Evolutionary conservation across 1,140 invertebrate species (phyloP).

Genomic region (Protaetia brevitarsis): DNA sequence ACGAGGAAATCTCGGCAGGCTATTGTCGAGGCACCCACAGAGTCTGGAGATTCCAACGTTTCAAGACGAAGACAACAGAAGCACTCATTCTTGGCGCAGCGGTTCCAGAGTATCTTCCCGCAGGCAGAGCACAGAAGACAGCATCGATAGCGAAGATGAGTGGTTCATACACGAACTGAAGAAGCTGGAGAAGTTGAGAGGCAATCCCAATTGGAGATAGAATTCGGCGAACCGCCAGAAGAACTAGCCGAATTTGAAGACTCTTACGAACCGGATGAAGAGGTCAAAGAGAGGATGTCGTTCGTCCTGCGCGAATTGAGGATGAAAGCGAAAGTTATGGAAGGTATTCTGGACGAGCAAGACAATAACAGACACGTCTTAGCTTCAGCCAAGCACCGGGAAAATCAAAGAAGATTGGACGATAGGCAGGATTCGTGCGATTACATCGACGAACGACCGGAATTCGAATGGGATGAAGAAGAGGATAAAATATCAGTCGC

Average conservation of each 20-base stretch:
- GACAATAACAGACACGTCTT: constrained; percentile 46
- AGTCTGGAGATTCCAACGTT: constrained; percentile 75
- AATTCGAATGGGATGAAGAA: constrained; percentile 51
- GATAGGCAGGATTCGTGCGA: not conserved
- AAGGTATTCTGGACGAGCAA: constrained; percentile 42
- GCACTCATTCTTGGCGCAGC: constrained; percentile 81
- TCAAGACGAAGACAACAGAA: constrained; percentile 79
- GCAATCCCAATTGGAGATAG: constrained; percentile 64
- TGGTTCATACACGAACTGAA: constrained; percentile 88
- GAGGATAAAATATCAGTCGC: constrained; percentile 44
- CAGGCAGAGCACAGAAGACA: constrained; percentile 87
- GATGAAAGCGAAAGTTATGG: constrained; percentile 58
- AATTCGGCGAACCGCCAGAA: constrained; percentile 58
- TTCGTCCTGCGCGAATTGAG: constrained; percentile 71
- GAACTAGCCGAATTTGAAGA: constrained; percentile 59
- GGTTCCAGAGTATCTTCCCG: constrained; percentile 82
- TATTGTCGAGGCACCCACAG: constrained; percentile 67
- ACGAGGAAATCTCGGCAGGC: constrained; percentile 56
- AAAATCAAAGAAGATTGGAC: constrained; percentile 42
- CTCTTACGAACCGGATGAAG: constrained; percentile 61
- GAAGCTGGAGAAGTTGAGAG: constrained; percentile 84
- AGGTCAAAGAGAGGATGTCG: constrained; percentile 74
- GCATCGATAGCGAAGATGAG: constrained; percentile 89
- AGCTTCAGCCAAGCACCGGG: constrained; percentile 49
- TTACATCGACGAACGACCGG: constrained; percentile 42